Conservation (phyloP, 2,888 invertebrate species). For the Ophion obscuratus region DNA sequence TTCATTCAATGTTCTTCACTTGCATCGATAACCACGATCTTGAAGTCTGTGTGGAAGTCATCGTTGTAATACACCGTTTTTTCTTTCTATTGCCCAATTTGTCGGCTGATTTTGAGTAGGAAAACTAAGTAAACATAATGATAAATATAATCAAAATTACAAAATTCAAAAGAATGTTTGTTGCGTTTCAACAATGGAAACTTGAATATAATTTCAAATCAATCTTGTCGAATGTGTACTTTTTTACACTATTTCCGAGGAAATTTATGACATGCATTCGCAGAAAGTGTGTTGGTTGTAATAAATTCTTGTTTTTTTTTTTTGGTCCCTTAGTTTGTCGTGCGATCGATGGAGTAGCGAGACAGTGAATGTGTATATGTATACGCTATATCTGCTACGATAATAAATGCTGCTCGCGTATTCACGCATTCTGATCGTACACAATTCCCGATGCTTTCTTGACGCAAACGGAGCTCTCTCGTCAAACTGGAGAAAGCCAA, state of each 20-base stretch:
- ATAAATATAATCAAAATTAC: too few relatives aligned
- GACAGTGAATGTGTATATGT: constrained; percentile 4
- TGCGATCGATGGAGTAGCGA: constrained; percentile 1
- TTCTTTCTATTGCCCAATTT: too few relatives aligned
- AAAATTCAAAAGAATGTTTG: too few relatives aligned
- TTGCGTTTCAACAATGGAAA: too few relatives aligned
- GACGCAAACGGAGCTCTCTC: constrained; percentile 33
- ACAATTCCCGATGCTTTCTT: constrained; percentile 48
- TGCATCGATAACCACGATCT: too few relatives aligned
- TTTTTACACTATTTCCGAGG: not conserved
- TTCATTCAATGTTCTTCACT: too few relatives aligned
- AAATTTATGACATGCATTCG: not conserved
- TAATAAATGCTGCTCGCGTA: constrained; percentile 60
- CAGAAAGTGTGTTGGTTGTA: not conserved
- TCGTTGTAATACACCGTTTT: too few relatives aligned
- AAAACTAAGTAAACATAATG: too few relatives aligned
- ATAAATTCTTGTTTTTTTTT: not conserved
- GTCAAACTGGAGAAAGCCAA: constrained; percentile 55
- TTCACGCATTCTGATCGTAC: constrained; percentile 33
- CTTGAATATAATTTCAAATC: not conserved
- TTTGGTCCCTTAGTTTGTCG: not conserved
- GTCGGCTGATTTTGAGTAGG: too few relatives aligned
- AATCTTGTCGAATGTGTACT: not conserved
- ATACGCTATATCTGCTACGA: constrained; percentile 1
- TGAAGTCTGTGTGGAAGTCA: too few relatives aligned